A percentile compares a stretch with the other conserved stretches of the same genome.
Evolutionary conservation across 2,797 vertebrate species (phyloP).

Genomic region (Hemibagrus guttatus): DNA sequence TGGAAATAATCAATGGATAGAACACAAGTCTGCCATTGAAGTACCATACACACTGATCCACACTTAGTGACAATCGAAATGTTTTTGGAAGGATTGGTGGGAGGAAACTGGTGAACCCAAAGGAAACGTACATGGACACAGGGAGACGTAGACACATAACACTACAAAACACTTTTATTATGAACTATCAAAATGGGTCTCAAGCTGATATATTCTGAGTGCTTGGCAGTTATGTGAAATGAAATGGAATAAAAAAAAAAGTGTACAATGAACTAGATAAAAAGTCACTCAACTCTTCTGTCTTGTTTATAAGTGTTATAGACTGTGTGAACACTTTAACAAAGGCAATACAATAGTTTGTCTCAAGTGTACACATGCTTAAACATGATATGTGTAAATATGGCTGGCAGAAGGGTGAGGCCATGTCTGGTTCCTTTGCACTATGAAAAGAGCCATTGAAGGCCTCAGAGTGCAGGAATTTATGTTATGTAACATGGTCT

Average conservation of each 20-base stretch:
- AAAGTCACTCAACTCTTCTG: conserved; percentile 60
- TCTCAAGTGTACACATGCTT: conserved; percentile 68
- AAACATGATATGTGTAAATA: conserved; percentile 70
- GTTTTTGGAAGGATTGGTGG: background rate
- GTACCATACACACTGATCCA: background rate
- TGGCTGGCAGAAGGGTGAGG: conserved; percentile 59
- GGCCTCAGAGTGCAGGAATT: conserved; percentile 62
- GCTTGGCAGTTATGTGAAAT: background rate
- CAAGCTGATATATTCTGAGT: background rate
- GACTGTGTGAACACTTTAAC: conserved; percentile 62
- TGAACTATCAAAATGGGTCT: too few relatives aligned
- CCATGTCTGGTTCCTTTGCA: conserved; percentile 59
- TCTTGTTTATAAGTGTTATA: conserved; percentile 63
- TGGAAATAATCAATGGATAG: background rate
- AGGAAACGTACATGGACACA: background rate
- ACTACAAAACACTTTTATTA: background rate
- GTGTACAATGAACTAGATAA: conserved; percentile 36
- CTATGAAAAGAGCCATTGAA: conserved; percentile 70
- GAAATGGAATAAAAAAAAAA: background rate
- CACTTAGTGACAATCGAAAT: background rate
- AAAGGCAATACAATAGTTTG: conserved; percentile 61
- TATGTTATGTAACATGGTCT: conserved; percentile 68
- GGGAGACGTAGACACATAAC: too few relatives aligned
- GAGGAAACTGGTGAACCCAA: background rate
- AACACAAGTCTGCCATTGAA: background rate